Percentiles rank a stretch among this genome's conserved stretches.
Evolutionary conservation across 2,888 invertebrate genomes (phyloP).

Genomic region (Parelbella ahira): DNA sequence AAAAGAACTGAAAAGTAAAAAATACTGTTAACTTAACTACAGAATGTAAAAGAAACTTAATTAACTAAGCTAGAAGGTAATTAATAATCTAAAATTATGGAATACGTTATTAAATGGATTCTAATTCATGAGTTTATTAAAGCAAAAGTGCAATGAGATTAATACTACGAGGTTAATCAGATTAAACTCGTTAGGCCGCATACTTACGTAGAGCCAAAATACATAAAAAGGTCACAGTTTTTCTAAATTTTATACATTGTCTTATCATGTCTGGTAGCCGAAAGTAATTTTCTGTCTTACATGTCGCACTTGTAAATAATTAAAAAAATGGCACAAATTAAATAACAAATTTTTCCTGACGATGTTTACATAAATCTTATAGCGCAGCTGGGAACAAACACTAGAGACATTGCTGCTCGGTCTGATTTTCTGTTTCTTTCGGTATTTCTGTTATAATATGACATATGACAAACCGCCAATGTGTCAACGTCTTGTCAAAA

Average conservation of each 20-base stretch:
- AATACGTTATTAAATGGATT: background rate
- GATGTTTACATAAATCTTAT: slow-evolving; percentile 13
- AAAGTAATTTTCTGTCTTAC: slow-evolving; percentile 44
- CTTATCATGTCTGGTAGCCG: slow-evolving; percentile 67
- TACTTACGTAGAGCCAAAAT: slow-evolving; percentile 58
- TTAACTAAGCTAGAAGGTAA: slow-evolving; percentile 14
- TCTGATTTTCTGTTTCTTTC: background rate
- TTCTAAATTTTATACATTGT: slow-evolving; percentile 65
- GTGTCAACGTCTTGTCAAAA: too few relatives aligned
- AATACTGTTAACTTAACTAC: too few relatives aligned
- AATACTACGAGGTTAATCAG: too few relatives aligned
- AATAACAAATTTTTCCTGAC: background rate
- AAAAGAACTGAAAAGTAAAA: slow-evolving; percentile 53
- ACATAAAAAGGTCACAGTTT: slow-evolving; percentile 58
- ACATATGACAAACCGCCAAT: too few relatives aligned
- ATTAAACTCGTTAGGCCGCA: background rate
- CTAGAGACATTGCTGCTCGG: slow-evolving; percentile 9
- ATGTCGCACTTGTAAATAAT: slow-evolving; percentile 43
- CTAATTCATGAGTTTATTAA: too few relatives aligned
- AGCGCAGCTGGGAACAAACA: slow-evolving; percentile 7
- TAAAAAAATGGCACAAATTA: slow-evolving; percentile 17
- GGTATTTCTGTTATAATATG: too few relatives aligned
- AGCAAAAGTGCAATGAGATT: background rate
- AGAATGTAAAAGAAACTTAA: too few relatives aligned
- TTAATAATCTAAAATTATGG: too few relatives aligned